phyloP scores from a whole-genome alignment of 2,113 vertebrate genomes.

The Callorhinus ursinus region DNA sequence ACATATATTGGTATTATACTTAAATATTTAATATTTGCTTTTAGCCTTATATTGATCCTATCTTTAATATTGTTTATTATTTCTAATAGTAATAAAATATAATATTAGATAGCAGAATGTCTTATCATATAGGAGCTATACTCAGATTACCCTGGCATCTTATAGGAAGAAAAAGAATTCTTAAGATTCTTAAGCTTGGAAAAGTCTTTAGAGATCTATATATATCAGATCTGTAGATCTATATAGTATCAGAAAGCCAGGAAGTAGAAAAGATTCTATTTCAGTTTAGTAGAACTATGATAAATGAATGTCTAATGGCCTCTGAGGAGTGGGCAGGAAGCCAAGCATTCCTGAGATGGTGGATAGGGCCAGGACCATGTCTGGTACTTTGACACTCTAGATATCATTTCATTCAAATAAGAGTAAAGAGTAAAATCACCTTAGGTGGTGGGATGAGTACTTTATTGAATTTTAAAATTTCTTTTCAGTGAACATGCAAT shows the following conservation, averaged over 20 bases:
- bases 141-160: not conserved
- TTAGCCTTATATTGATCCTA: not conserved
- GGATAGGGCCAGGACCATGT: not conserved
- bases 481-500: not conserved
- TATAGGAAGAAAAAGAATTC: not conserved
- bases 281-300: not conserved
- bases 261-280: not conserved
- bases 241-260: not conserved
- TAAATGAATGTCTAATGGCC: not conserved
- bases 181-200: conserved; percentile 22
- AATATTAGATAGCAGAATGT: not conserved
- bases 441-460: not conserved
- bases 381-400: not conserved
- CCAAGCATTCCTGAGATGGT: not conserved
- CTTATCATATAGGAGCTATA: not conserved
- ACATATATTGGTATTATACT: not conserved
- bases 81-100: not conserved
- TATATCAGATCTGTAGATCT: not conserved
- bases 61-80: conserved; percentile 3
- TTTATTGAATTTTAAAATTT: conserved; percentile 7
- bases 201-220: not conserved
- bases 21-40: conserved; percentile 15
- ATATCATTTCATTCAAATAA: conserved; percentile 1
- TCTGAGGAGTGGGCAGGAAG: not conserved
- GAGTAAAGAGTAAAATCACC: not conserved